Evolutionary conservation across 2,113 vertebrate species (phyloP).

Genomic region (Aleadryas rufinucha): DNA sequence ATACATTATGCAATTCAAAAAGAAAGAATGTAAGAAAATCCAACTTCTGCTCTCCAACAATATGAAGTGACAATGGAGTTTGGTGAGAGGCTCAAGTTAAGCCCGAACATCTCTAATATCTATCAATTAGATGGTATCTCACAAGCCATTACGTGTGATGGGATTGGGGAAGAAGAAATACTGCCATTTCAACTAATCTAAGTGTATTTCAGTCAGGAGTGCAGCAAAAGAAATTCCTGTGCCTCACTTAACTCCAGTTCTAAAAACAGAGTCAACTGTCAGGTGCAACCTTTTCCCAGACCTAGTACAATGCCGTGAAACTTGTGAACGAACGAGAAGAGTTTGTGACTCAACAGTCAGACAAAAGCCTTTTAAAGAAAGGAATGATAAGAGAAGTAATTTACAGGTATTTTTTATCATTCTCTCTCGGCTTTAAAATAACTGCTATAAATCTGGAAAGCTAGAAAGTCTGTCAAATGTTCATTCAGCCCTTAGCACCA

Average conservation of each 20-base stretch:
- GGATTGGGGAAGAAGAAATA: not conserved
- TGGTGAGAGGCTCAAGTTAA: not conserved
- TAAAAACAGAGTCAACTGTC: not conserved
- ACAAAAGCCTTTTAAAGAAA: not conserved
- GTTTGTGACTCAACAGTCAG: not conserved
- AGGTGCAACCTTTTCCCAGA: not conserved
- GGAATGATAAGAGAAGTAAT: not conserved
- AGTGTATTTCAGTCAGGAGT: not conserved
- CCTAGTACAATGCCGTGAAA: not conserved
- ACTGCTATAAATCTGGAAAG: not conserved
- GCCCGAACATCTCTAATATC: not conserved
- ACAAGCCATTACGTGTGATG: not conserved
- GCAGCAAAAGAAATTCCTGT: not conserved
- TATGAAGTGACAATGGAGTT: not conserved
- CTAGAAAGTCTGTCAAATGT: not conserved
- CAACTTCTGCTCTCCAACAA: not conserved
- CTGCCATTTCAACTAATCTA: not conserved
- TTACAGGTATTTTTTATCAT: not conserved
- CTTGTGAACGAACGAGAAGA: not conserved
- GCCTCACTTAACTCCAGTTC: not conserved
- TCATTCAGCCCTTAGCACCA: not conserved
- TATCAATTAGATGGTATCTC: not conserved
- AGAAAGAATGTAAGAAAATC: not conserved
- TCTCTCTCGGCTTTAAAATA: not conserved
- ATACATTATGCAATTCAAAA: not conserved